Evolutionary conservation across 2,113 vertebrate genomes (phyloP), one percentile per base, ranked within the genome.

Genomic region (Halichoeres trimaculatus): DNA sequence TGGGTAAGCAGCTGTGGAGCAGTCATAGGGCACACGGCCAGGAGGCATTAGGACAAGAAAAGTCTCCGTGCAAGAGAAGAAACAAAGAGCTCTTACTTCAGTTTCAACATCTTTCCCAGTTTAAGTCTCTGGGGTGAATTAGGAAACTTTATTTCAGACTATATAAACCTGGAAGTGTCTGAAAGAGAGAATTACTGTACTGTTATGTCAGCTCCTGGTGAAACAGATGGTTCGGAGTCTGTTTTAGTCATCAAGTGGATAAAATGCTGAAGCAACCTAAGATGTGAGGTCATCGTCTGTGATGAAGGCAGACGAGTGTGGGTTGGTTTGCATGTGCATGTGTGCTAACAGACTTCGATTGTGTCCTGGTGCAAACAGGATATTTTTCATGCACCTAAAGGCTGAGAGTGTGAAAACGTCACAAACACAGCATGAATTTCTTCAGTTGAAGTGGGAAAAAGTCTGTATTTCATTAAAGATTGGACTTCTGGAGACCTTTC

Each of bases 231-330:
- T 26, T 26, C 8, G 54, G 38, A 1, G 70, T 57, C 86, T 92
- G 93, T 45, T 90, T 74, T 78, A 67, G 65, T 36, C 78, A 91
- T 93, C 67, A 70, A 52, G 38, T 10, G 36, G 62, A 61, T 70
- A 13, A 20, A 48, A 48, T 23, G 22, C 34, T 58, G 47, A 53
- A 65, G 41, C 47, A 54, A 81, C 77, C 76, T 80, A 59, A 52
- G 75, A 76, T 54, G 63, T 66, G 56, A 79, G 52, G 62, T 51
- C 85, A 66, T 89, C 79, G 86, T 81, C 77, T 45, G 47, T 11
- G 48, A 71, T 86, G 38, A 70, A 69, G 70, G 56, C 38, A 65
- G 8, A 19, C 12, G 23, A 56, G 62, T 54, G 47, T n/a, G 41
- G 36, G 30, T 20, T 72, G 67, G 78, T 43, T n/a, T n/a, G n/a